phyloP scores from a whole-genome alignment of 2,113 vertebrate genomes.

The Limnothrissa miodon region DNA sequence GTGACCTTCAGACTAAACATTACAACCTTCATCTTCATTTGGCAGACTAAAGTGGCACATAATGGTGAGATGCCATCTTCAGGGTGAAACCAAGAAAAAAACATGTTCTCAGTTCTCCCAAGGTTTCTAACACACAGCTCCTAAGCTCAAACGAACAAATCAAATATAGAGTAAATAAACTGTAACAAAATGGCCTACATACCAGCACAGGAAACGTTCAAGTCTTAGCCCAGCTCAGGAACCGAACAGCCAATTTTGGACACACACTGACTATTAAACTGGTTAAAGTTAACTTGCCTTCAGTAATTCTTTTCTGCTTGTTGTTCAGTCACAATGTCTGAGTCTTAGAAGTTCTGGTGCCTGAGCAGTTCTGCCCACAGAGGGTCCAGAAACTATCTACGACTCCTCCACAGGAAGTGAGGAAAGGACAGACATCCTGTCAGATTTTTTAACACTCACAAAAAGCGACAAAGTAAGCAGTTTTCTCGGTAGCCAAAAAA shows the following conservation, averaged over 20 bases:
- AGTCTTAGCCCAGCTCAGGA: neutral
- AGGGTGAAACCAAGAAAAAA: neutral
- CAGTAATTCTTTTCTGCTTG: neutral
- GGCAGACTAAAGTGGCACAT: neutral
- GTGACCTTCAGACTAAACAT: neutral
- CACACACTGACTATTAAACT: neutral
- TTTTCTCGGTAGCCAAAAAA: constrained; percentile 22
- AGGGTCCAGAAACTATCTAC: constrained; percentile 15
- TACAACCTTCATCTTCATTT: neutral
- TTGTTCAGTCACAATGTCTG: neutral
- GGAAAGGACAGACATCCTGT: constrained; percentile 13
- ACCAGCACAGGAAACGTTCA: neutral
- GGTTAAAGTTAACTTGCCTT: neutral
- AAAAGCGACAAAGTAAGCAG: constrained; percentile 28
- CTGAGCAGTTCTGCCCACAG: neutral
- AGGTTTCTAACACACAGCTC: neutral
- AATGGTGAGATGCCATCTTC: neutral
- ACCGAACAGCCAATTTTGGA: neutral
- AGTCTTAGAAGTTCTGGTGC: neutral
- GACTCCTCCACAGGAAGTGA: constrained; percentile 28
- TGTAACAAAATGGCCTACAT: neutral
- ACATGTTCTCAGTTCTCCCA: neutral
- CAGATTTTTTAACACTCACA: constrained; percentile 26
- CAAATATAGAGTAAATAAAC: neutral
- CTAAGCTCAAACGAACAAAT: neutral